Base-by-base conservation (phyloP, 2,888 invertebrate species). In the Atrina japonica region DNA sequence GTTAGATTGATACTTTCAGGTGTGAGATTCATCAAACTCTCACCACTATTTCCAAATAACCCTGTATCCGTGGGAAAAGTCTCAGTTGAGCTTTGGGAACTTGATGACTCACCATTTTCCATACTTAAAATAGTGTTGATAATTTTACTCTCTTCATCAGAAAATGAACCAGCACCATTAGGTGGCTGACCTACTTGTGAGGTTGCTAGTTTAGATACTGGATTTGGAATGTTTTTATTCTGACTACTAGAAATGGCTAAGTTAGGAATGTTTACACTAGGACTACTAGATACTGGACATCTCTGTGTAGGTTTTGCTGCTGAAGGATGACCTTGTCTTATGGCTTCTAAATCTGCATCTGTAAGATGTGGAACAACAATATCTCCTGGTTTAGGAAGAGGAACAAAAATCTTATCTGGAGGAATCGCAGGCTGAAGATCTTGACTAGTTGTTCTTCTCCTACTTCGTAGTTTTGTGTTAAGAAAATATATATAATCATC, bases 401-500 rank as follows among this genome's bases (percentile, higher is more conserved):
- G 86, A n/a, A 85, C 70, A 56, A 83, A 68, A 30, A 84, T 78
- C 60, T 76, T 82, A 64, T 84, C 83, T 7, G 70, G 35, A 27
- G 73, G 69, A 23, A 74, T 21, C 14, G 76, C 67, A 21, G 75
- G 49, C 40, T 78, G 75, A 18, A 75, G 50, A 25, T 83, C 82
- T 41, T 77, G 77, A 64, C 83, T 81, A 25, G 60, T 52, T 65
- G 82, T 78, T 58, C 86, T 65, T 23, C 85, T 68, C 5, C 87
- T 75, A 40, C 84, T 86, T n/a, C 87, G 75, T 29, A 84, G 81
- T 27, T 84, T 88, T 65, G 88, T 89, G 27, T 87, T 87, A 52
- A 88, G 84, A 73, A 86, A 90, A 72, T 90, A 90, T n/a, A 90
- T 88, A 83, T 87, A 90, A 63, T 90, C 87, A 74, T 90, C 87